Evolutionary conservation across 1,140 invertebrate species (phyloP), one percentile per base, ranked within the genome.

Genomic region (Cherax quadricarinatus): DNA sequence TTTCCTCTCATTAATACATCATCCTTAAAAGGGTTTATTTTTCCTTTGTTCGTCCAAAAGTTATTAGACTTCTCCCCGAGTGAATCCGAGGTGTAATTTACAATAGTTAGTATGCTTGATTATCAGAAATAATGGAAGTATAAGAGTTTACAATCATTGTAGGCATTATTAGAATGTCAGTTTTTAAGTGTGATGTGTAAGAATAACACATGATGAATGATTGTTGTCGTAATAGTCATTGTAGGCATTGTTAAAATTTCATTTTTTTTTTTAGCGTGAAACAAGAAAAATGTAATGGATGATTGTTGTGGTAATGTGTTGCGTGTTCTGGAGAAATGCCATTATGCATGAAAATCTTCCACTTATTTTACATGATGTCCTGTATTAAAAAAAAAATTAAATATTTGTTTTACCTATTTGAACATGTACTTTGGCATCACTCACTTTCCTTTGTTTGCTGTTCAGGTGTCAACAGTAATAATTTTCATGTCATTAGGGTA

Each of bases 361-460:
- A 60, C 62, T 83, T 60, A 60, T 66, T 87, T 78, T 87, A 85
- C 83, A 24, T 83, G 62, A 53, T 78, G 49, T 90, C 88, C 66
- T 90, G 81, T 66, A 30, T 66, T 80, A 57, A 82, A 80, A 78
- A 87, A 53, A 57, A 57, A 18, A 70, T 49, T 30, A 88, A 66
- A 86, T 81, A 88, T 88, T 88, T 88, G 86, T 91, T 91, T 91
- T 81, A 81, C 30, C 30, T 86, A 81, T 91, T 87, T 91, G 24
- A 91, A 87, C 87, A 81, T 62, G 78, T 91, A 86, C 53, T 91
- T 86, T 73, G 90, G 84, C 90, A 91, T 83, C 41, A 70, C 82
- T 91, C 84, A 70, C n/a, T 85, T 21, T 66, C 10, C 62, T 85
- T 5, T 48, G 18, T 89, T 62, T 81, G 12, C n/a, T 91, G 70